A percentile compares a stretch with the other conserved stretches of the same genome.
Evolutionary conservation across 2,113 vertebrate genomes (phyloP).

Genomic region (Lethenteron camtschaticum): DNA sequence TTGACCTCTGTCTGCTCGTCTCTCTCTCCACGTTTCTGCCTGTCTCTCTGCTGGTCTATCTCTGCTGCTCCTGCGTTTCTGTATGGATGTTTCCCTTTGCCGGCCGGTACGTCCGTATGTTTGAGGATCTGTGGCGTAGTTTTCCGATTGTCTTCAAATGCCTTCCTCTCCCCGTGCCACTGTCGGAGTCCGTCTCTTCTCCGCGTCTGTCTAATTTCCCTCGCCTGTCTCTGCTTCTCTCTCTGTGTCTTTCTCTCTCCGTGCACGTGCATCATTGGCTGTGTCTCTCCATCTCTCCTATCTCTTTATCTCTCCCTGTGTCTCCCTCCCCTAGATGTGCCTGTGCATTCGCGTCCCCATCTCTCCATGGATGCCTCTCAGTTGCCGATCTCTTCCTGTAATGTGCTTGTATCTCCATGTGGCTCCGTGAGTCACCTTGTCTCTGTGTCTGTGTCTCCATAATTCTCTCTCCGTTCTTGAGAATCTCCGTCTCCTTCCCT

Average conservation of each 20-base stretch:
- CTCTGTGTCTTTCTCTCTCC: neutral
- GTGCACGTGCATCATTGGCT: neutral
- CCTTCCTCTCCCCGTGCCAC: too few relatives aligned
- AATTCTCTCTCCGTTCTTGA: neutral
- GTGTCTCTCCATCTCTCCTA: neutral
- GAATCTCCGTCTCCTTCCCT: neutral
- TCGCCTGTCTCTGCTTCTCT: neutral
- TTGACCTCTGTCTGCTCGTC: neutral
- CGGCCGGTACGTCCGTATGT: too few relatives aligned
- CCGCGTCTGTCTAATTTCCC: neutral
- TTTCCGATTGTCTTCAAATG: too few relatives aligned
- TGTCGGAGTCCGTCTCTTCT: neutral
- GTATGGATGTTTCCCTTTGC: too few relatives aligned
- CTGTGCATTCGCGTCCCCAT: too few relatives aligned
- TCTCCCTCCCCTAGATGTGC: too few relatives aligned
- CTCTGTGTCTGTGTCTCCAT: too few relatives aligned
- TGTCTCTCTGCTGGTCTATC: neutral
- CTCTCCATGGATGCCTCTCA: too few relatives aligned
- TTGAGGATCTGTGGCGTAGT: too few relatives aligned
- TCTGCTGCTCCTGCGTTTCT: neutral
- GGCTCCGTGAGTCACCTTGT: too few relatives aligned
- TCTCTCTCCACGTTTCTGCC: neutral
- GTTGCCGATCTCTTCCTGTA: too few relatives aligned
- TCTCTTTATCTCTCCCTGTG: neutral
- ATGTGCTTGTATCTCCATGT: too few relatives aligned